phyloP scores from a whole-genome alignment of 2,113 vertebrate genomes.

The Leucosticte australis region DNA sequence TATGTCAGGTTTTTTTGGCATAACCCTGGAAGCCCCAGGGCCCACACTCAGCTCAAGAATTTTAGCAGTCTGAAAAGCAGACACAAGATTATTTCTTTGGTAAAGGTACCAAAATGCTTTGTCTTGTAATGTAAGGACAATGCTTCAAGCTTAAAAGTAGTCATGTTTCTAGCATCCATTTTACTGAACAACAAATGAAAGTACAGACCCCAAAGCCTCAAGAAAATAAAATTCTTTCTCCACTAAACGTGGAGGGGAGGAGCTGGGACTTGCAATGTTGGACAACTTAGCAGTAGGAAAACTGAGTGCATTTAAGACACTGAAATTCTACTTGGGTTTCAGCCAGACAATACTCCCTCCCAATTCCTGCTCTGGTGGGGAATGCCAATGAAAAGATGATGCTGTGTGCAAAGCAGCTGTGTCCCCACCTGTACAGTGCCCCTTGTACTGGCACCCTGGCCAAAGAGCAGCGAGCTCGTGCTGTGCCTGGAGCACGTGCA shows the following conservation, averaged over 20 bases:
- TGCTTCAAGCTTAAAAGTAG: not conserved
- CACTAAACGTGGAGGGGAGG: not conserved
- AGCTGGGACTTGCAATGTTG: not conserved
- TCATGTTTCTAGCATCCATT: not conserved
- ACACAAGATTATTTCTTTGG: not conserved
- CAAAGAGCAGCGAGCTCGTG: not conserved
- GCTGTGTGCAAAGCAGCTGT: not conserved
- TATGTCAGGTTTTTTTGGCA: not conserved
- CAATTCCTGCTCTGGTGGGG: not conserved
- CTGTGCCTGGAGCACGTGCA: not conserved
- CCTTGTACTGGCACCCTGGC: fast-evolving
- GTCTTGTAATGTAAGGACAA: not conserved
- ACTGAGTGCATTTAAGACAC: not conserved
- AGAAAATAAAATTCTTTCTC: not conserved
- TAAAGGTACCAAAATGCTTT: not conserved
- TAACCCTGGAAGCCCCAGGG: not conserved
- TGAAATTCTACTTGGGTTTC: not conserved
- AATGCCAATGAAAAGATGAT: not conserved
- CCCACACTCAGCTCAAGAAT: not conserved
- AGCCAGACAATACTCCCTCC: not conserved
- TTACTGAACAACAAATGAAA: not conserved
- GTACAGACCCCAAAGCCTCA: not conserved
- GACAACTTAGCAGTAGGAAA: not conserved
- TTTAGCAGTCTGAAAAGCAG: not conserved
- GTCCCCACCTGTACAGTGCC: not conserved